Evolutionary conservation across 2,797 vertebrate genomes (phyloP).

Genomic region (Bovichtus variegatus): DNA sequence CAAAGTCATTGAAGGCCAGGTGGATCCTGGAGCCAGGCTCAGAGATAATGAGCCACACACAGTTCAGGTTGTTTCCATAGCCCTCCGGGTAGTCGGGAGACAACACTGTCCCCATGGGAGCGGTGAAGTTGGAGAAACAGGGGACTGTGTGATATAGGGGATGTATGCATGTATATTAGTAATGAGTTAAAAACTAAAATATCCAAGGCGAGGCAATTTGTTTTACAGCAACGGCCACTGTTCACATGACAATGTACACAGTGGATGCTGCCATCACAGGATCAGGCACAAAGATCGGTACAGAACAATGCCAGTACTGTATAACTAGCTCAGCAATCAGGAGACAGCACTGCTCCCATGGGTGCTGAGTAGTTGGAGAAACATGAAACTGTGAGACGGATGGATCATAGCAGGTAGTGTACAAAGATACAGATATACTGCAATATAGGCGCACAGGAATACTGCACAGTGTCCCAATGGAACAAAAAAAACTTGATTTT

Average conservation of each 20-base stretch:
- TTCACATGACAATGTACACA: constrained; percentile 26
- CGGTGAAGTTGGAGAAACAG: constrained; percentile 98
- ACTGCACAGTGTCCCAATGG: constrained; percentile 43
- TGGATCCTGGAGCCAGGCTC: constrained; percentile 96
- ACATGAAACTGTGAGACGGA: constrained; percentile 53
- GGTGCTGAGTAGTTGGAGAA: constrained; percentile 60
- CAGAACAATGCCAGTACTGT: constrained; percentile 57
- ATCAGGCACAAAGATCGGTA: constrained; percentile 38
- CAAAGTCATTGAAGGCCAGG: constrained; percentile 98
- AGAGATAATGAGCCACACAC: constrained; percentile 97
- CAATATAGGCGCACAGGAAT: constrained; percentile 26
- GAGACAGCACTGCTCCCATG: constrained; percentile 61
- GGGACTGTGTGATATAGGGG: constrained; percentile 87
- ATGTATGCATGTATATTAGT: constrained; percentile 21
- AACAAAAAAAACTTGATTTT: constrained; percentile 36
- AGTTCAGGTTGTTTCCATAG: constrained; percentile 99
- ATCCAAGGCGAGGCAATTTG: constrained; percentile 37
- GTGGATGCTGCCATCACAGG: constrained; percentile 44
- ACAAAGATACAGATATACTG: constrained; percentile 46
- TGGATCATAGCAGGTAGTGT: constrained; percentile 17
- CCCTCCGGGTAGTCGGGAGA: constrained; percentile 99
- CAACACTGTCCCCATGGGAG: constrained; percentile 95
- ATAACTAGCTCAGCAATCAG: constrained; percentile 69
- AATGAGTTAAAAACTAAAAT: constrained; percentile 28
- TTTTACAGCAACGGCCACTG: constrained; percentile 46